Percentiles rank a stretch among this genome's conserved stretches.
phyloP scores from a whole-genome alignment of 2,888 invertebrate genomes.

The Cerceris ruficornis region DNA sequence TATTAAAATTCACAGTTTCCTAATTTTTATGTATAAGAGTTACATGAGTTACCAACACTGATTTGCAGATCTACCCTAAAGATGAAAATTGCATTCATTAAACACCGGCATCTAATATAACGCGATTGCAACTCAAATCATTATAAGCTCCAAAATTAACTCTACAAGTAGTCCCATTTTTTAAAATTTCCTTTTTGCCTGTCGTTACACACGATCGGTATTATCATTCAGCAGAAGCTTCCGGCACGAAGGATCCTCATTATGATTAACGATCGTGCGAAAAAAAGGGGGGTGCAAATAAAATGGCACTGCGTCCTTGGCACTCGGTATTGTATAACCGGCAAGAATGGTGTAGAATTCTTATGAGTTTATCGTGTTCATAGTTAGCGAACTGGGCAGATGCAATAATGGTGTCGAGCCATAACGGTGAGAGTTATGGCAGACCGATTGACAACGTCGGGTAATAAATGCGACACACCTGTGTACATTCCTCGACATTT shows the following conservation, averaged over 20 bases:
- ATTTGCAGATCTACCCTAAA: too few species aligned
- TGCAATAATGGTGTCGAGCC: slow-evolving; percentile 50
- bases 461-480: slow-evolving; percentile 54
- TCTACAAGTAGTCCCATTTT: too few species aligned
- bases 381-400: slow-evolving; percentile 29
- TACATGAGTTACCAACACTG: too few species aligned
- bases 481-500: slow-evolving; percentile 51
- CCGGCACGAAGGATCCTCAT: slow-evolving; percentile 21
- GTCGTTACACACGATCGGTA: slow-evolving; percentile 10
- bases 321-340: slow-evolving; percentile 41
- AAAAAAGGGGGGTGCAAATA: slow-evolving; percentile 22
- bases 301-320: slow-evolving; percentile 31
- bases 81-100: too few species aligned
- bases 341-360: slow-evolving; percentile 50
- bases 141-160: too few species aligned
- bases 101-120: too few species aligned
- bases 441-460: slow-evolving; percentile 42
- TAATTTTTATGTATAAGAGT: too few species aligned
- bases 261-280: slow-evolving; percentile 43
- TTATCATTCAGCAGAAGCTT: slow-evolving; percentile 6
- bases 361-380: slow-evolving; percentile 43
- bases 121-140: too few species aligned
- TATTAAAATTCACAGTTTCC: too few species aligned
- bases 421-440: slow-evolving; percentile 42
- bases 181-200: slow-evolving; percentile 9